Percentiles rank a stretch among this genome's conserved stretches.
Evolutionary conservation across 2,888 invertebrate genomes (phyloP).

Genomic region (Pinctada fucata): DNA sequence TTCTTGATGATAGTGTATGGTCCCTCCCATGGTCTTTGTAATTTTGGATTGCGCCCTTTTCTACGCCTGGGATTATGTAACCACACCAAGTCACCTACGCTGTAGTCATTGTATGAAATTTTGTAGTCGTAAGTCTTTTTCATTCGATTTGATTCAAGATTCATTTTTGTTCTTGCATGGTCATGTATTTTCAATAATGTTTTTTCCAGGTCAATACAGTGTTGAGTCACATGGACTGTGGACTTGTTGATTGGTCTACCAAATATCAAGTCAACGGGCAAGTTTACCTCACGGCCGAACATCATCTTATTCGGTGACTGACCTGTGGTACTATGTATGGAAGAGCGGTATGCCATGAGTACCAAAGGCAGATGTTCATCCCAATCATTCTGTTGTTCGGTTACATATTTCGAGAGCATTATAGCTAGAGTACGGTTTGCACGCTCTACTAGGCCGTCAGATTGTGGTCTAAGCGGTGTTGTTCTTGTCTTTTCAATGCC

Average conservation of each 20-base stretch:
- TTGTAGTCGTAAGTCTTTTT: constrained; percentile 16
- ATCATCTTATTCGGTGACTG: constrained; percentile 33
- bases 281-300: constrained; percentile 38
- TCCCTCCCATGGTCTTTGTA: constrained; percentile 7
- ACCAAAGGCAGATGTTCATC: constrained; percentile 33
- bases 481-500: constrained; percentile 31
- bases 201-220: constrained; percentile 8
- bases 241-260: constrained; percentile 12
- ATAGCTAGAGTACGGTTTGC: constrained; percentile 35
- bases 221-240: neutral
- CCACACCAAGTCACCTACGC: constrained; percentile 21
- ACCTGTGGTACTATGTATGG: constrained; percentile 38
- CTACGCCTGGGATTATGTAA: constrained; percentile 1
- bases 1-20: constrained; percentile 15
- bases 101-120: constrained; percentile 6
- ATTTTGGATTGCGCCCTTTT: neutral
- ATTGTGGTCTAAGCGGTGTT: constrained; percentile 36
- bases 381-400: constrained; percentile 38
- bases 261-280: constrained; percentile 34
- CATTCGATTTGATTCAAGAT: constrained; percentile 8
- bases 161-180: constrained; percentile 5
- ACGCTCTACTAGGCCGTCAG: constrained; percentile 42
- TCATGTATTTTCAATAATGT: constrained; percentile 18
- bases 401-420: constrained; percentile 35
- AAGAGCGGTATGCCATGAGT: constrained; percentile 37